These are phyloP conservation scores for Protaetia brevitarsis DNA, from an alignment of 1,140 invertebrate genomes.

Conservation along the genomic window DNA sequence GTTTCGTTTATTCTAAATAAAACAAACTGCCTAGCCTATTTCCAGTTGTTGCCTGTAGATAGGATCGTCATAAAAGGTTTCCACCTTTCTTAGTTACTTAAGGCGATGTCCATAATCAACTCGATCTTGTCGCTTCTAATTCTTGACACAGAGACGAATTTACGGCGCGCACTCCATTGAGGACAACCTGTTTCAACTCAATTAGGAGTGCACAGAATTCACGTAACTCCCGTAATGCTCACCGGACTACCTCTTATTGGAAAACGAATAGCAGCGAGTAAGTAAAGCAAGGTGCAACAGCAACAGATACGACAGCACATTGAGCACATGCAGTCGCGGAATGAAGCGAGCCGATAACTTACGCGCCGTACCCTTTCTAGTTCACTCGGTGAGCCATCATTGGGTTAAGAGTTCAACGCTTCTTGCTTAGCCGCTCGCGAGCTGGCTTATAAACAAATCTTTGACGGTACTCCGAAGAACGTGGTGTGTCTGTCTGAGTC, in stretches of 20 bases:
- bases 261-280: not conserved
- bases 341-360: not conserved
- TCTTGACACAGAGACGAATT: too few species aligned
- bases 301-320: not conserved
- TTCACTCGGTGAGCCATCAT: constrained; percentile 9
- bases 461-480: not conserved
- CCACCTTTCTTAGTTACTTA: too few species aligned
- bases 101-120: too few species aligned
- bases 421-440: not conserved
- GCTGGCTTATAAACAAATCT: not conserved
- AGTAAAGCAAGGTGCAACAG: not conserved
- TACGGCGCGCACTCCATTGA: too few species aligned
- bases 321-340: not conserved
- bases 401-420: constrained; percentile 16
- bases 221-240: not conserved
- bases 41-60: too few species aligned
- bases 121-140: too few species aligned
- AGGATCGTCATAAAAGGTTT: too few species aligned
- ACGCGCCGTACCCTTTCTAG: constrained; percentile 1
- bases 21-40: too few species aligned
- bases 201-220: not conserved
- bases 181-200: not conserved
- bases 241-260: not conserved
- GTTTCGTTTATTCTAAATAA: too few species aligned
- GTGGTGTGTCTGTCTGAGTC: not conserved